Evolutionary conservation across 2,797 vertebrate species (phyloP), one percentile per base, ranked within the genome.

Genomic region (Cryptoblepharus egeriae): DNA sequence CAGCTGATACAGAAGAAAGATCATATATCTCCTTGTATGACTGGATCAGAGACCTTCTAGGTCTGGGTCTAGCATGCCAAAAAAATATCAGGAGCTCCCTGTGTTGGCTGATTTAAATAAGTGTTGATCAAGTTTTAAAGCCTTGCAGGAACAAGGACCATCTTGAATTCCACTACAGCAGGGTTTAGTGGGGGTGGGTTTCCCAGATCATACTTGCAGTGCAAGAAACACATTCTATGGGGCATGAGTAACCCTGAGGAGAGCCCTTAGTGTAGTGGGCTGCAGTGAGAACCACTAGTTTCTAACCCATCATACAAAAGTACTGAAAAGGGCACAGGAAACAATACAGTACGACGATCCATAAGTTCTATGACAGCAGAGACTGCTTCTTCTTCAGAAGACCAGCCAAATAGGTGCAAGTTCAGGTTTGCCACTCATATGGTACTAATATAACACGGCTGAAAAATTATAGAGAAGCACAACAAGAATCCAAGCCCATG

Each of bases 1-100:
- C 75, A 80, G 84, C 74, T 79, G 81, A 90, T 88, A 85, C 92
- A 93, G 91, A 92, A 90, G 88, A 92, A 92, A 92, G 90, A 79
- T 79, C 80, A 84, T 82, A 68, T 65, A 81, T 76, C 77, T 83
- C 77, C 92, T 92, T 76, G 86, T 84, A 91, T 82, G 89, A 87
- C 85, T 82, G 89, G 85, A 90, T 89, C 85, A 90, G 87, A 16
- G 72, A 57, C 85, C 82, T 85, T 58, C 79, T 78, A 91, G 93
- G 92, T 78, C 75, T 89, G 89, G 79, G 77, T 85, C 76, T 81
- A 79, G 76, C 80, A 1, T 87, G 86, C 93, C 90, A 91, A 93
- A 94, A 90, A 89, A 90, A 71, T 65, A 86, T 88, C 85, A 88
- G 89, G 84, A 93, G 89, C 88, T 85, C 75, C 87, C 80, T 4